phyloP scores from a whole-genome alignment of 2,888 invertebrate genomes.

The Pristionchus entomophagus region DNA sequence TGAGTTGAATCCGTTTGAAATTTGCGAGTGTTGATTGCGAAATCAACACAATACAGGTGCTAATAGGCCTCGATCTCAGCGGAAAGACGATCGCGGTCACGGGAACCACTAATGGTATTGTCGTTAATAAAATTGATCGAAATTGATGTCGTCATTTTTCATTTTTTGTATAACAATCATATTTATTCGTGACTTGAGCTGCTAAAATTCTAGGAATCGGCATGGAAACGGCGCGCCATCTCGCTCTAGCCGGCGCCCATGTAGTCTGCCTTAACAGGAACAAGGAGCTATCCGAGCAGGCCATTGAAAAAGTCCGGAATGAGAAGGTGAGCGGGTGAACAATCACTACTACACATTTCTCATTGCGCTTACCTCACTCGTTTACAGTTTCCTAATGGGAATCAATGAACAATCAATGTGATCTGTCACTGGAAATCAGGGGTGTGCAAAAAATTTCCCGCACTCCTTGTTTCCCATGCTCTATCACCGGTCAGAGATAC shows the following conservation, averaged over 20 bases:
- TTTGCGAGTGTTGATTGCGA: not conserved
- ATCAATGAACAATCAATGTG: too few relatives aligned
- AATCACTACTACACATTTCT: not conserved
- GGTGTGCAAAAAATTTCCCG: too few relatives aligned
- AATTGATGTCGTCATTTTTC: too few relatives aligned
- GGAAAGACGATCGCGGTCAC: constrained; percentile 32
- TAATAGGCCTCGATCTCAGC: not conserved
- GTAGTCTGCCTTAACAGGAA: constrained; percentile 39
- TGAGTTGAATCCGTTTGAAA: not conserved
- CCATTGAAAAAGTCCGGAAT: not conserved
- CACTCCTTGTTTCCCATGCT: too few relatives aligned
- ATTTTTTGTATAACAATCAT: too few relatives aligned
- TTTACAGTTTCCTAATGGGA: too few relatives aligned
- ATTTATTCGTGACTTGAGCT: too few relatives aligned
- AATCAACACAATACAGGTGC: not conserved
- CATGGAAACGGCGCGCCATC: constrained; percentile 25
- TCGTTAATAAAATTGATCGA: too few relatives aligned
- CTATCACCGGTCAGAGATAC: too few relatives aligned
- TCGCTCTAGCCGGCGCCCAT: constrained; percentile 42
- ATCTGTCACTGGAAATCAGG: too few relatives aligned
- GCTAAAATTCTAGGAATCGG: constrained; percentile 45
- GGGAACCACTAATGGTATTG: constrained; percentile 42
- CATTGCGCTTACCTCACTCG: too few relatives aligned
- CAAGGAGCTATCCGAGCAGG: constrained; percentile 21
- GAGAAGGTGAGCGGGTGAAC: not conserved